Base-by-base conservation (phyloP, 2,888 invertebrate genomes). In the Polymixis flavicincta region DNA sequence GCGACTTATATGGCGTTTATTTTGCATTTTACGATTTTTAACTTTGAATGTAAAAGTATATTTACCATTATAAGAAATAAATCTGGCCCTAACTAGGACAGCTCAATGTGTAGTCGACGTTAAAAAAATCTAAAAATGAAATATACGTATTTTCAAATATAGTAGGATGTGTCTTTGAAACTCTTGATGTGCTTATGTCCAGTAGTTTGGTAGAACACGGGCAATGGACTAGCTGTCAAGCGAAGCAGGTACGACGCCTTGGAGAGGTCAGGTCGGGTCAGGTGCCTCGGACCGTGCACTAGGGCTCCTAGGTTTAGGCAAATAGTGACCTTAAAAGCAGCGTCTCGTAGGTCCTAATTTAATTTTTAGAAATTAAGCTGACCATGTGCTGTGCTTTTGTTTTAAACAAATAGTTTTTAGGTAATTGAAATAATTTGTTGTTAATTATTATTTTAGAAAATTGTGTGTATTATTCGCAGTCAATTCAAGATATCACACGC, bases 361-460 rank as follows among this genome's bases (percentile, higher is more conserved):
- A 93, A 93, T 93, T 94, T 94, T 89, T 95, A 94, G 94, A 91
- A 92, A 90, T 90, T 96, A 96, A 96, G 96, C 96, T 95, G 96
- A 96, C 94, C 94, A 96, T 95, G 96, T 96, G 96, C 96, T 96
- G 96, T 96, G 96, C 95, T 96, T 96, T 95, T 94, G 95, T 96
- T 96, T 96, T 96, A 95, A 96, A 95, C 92, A 93, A 91, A 92
- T 96, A 95, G 95, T 92, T 92, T 92, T 88, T 95, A 95, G 93
- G 93, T 94, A 94, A 95, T 94, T 95, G 92, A 95, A 95, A 94
- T 95, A 92, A 93, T 94, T 94, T 94, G 93, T 95, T 95, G 84
- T 87, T 92, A 90, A 91, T 93, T 93, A 93, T 93, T 92, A 90
- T 92, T 93, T 93, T 94, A 90, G 89, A 89, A 90, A 89, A 91